Evolutionary conservation across 2,797 vertebrate genomes (phyloP), one percentile per base, ranked within the genome.

Genomic region (Nothura maculosa): DNA sequence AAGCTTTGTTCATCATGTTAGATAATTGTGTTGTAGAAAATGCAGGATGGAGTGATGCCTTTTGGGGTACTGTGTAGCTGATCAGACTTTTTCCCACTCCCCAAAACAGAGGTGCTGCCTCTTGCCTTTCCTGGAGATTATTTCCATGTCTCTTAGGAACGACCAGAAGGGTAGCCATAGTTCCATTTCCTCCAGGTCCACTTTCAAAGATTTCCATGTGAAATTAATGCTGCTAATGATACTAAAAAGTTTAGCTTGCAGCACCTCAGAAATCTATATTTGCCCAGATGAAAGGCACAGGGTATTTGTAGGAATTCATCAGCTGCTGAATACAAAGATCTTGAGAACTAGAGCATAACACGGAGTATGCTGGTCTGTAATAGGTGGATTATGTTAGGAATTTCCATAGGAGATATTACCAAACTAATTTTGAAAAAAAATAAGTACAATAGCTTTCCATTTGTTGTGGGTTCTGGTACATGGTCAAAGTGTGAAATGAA

Each of bases 391-490:
- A 48, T 85, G 45, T 84, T 87, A 67, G 73, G 34, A 57, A 77
- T 74, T 92, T 94, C 74, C 36, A 10, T 58, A 48, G 74, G 86
- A 86, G 69, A 13, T 61, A 58, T 64, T 74, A 27, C 43, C 57
- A 79, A 32, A 30, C 50, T 61, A 54, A 67, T 50, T 25, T 50
- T 24, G 24, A 50, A 50, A 50, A 48, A 48, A 50, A 50, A 83
- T 34, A 90, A 92, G 64, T 68, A 76, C 28, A 85, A 58, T 42
- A 77, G 61, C 36, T 82, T 90, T 97, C 67, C 14, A 40, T 87
- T 90, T 88, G 45, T 50, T n/a, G 64, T 14, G 34, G 89, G 25
- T 85, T 94, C 81, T 78, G 80, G 55, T 58, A 38, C 25, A 18
- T 48, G 55, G 90, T 89, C 70, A 54, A 81, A 89, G 54, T 84